Base-by-base conservation (phyloP, 2,888 invertebrate species). In the Agrochola lychnidis region DNA sequence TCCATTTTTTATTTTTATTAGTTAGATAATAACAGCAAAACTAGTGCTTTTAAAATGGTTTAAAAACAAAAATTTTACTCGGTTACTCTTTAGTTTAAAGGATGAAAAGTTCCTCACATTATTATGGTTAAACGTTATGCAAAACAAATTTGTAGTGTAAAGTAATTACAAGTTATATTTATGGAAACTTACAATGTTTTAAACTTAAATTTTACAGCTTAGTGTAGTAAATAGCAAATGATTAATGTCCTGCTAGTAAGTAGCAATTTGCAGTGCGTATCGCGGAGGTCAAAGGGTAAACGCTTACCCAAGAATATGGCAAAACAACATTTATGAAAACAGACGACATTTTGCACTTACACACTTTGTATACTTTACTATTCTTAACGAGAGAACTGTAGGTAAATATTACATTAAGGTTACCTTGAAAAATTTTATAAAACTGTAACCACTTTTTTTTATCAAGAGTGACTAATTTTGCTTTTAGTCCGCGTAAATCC, bases 251-350 rank as follows among this genome's bases (percentile, higher is more conserved):
- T 70, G n/a, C 14, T 48, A 30, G 66, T 59, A 73, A n/a, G 74
- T 59, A 84, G 81, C 66, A 81, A 81, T 73, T 81, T 73, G 85
- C 51, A 62, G 66, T 70, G 66, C 61, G 75, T 73, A 67, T 9
- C 45, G 14, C 25, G 6, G 66, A 78, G 80, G 75, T 69, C n/a
- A 61, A 7, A 61, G 56, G 30, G 57, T 70, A 67, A 84, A 63
- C 22, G 59, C 57, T 81, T 81, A 85, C 81, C 70, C 61, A 73
- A 84, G 69, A 73, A 68, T 68, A 63, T 57, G 45, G n/a, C 40
- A 62, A 73, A 76, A 76, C 64, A 40, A 62, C 76, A 80, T 78
- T 66, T 67, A 67, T 61, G 56, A 36, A 72, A 83, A 48, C 57
- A 22, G 6, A 62, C 68, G 48, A 72, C 68, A 80, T 51, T 30